Conservation (phyloP, 1,140 invertebrate species). For the Zaprionus ornatus region DNA sequence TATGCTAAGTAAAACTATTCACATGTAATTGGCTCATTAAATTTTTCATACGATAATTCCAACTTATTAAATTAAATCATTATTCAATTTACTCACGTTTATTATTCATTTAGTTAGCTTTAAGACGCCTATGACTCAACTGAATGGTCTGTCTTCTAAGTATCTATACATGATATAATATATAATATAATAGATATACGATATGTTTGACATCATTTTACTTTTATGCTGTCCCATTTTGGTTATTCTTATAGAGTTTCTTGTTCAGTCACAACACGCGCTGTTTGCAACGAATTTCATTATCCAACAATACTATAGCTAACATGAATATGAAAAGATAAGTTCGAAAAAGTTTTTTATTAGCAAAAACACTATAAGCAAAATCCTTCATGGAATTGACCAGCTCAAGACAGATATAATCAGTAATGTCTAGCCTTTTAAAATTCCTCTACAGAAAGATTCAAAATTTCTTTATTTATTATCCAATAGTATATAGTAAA, state of each 20-base stretch:
- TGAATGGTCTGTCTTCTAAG: background rate
- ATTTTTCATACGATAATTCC: background rate
- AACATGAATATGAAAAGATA: conserved; percentile 10
- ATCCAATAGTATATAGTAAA: too few relatives aligned
- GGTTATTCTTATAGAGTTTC: background rate
- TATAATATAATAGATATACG: too few relatives aligned
- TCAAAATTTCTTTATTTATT: background rate
- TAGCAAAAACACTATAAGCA: background rate
- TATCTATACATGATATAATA: background rate
- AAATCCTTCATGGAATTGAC: background rate
- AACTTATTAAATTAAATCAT: background rate
- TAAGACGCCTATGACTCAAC: background rate
- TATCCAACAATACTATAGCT: background rate
- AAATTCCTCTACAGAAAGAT: background rate
- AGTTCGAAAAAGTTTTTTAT: background rate
- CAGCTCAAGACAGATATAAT: background rate
- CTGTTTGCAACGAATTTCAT: background rate
- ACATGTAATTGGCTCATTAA: background rate
- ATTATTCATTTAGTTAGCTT: background rate
- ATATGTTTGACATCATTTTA: conserved; percentile 5
- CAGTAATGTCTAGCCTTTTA: background rate
- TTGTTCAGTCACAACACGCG: background rate
- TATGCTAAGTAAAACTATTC: background rate
- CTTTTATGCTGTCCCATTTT: background rate
- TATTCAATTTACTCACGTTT: background rate